Percentiles rank a stretch among this genome's conserved stretches.
Conservation (phyloP, 2,113 vertebrate genomes). For the Paedocypris sp. region DNA sequence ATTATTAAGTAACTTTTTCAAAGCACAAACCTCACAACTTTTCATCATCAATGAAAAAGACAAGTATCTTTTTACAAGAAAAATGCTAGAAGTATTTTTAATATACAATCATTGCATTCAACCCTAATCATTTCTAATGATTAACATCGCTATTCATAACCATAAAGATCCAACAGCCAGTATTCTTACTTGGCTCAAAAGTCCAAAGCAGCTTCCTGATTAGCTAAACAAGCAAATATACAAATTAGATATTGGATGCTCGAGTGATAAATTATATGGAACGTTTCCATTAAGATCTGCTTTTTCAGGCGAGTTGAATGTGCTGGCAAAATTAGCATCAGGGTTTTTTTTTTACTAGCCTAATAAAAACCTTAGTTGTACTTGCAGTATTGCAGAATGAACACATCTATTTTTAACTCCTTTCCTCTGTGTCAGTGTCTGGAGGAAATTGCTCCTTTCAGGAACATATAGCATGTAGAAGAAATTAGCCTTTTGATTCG, state of each 20-base stretch:
- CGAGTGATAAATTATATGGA: constrained; percentile 24
- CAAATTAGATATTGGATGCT: constrained; percentile 7
- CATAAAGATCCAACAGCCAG: neutral
- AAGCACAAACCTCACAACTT: too few relatives aligned
- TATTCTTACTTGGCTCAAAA: neutral
- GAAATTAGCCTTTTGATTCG: constrained; percentile 31
- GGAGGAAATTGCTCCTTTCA: constrained; percentile 30
- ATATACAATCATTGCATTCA: too few relatives aligned
- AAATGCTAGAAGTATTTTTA: too few relatives aligned
- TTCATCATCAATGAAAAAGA: too few relatives aligned
- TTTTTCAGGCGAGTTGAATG: constrained; percentile 1
- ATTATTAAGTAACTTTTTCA: too few relatives aligned
- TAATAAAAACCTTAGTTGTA: neutral
- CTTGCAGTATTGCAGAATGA: constrained; percentile 5
- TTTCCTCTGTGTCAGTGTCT: neutral
- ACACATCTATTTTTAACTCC: constrained; percentile 22
- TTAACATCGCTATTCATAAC: too few relatives aligned
- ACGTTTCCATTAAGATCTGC: constrained; percentile 9
- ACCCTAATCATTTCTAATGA: too few relatives aligned
- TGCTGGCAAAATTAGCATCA: constrained; percentile 10
- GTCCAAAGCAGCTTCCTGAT: neutral
- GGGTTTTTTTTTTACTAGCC: neutral
- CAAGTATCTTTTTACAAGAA: too few relatives aligned
- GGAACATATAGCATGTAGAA: constrained; percentile 24
- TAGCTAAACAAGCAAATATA: constrained; percentile 21